Percentiles rank a stretch among this genome's conserved stretches.
Conservation (phyloP, 2,797 vertebrate genomes). For the Bradypus variegatus region DNA sequence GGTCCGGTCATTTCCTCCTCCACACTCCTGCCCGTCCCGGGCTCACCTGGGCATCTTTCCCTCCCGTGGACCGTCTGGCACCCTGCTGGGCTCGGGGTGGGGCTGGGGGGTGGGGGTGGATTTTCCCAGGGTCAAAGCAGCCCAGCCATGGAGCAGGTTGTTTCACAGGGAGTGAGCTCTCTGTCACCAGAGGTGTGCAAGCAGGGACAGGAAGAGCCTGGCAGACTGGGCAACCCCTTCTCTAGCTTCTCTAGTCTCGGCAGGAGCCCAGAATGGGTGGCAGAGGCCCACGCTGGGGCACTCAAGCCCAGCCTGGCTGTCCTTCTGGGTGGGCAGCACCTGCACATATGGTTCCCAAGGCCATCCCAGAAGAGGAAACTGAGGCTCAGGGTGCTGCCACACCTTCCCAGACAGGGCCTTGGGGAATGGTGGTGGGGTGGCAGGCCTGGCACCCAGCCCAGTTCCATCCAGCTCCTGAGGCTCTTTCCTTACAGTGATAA, state of each 20-base stretch:
- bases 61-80: neutral
- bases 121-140: neutral
- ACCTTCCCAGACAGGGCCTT: neutral
- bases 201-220: fast-evolving
- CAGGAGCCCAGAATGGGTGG: neutral
- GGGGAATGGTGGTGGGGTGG: neutral
- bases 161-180: neutral
- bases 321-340: neutral
- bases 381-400: neutral
- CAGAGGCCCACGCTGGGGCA: too few species aligned
- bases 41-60: neutral
- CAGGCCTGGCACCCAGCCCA: neutral
- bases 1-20: fast-evolving
- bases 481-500: slow-evolving; percentile 71
- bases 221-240: neutral
- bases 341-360: neutral
- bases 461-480: neutral
- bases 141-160: neutral
- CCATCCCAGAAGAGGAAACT: neutral
- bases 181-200: neutral
- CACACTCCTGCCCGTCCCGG: neutral
- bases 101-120: too few species aligned
- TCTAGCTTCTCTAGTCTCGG: neutral
- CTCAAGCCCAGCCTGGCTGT: neutral
- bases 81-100: neutral